Conservation (phyloP, 2,797 vertebrate genomes). For the Lophius americanus region DNA sequence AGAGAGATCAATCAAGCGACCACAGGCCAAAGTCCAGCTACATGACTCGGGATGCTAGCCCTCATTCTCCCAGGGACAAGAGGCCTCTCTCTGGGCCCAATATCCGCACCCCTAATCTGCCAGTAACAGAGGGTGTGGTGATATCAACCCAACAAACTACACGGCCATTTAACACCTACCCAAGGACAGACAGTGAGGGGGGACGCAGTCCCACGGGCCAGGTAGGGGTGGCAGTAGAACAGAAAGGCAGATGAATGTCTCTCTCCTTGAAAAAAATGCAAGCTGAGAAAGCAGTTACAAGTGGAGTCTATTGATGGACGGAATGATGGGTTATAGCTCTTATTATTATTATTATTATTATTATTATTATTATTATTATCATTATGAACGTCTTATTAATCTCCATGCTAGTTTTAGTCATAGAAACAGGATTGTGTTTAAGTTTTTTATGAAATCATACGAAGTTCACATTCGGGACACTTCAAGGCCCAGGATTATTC, state of each 20-base stretch:
- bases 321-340: constrained; percentile 22
- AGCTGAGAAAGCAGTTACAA: constrained; percentile 1
- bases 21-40: constrained; percentile 90
- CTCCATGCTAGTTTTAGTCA: neutral
- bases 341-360: neutral
- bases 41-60: constrained; percentile 73
- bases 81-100: constrained; percentile 91
- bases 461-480: neutral
- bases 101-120: constrained; percentile 86
- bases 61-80: constrained; percentile 88
- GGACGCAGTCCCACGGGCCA: constrained; percentile 82
- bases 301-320: constrained; percentile 2
- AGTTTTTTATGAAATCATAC: no score
- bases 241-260: neutral
- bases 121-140: constrained; percentile 79
- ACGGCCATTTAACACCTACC: constrained; percentile 93
- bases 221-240: constrained; percentile 71
- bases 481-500: neutral
- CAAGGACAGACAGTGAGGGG: constrained; percentile 87
- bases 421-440: neutral
- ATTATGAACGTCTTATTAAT: no score
- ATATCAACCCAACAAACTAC: constrained; percentile 83
- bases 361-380: neutral
- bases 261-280: neutral
- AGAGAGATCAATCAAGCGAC: constrained; percentile 75